Conservation (phyloP, 2,888 invertebrate species). For the Cosmia trapezina region DNA sequence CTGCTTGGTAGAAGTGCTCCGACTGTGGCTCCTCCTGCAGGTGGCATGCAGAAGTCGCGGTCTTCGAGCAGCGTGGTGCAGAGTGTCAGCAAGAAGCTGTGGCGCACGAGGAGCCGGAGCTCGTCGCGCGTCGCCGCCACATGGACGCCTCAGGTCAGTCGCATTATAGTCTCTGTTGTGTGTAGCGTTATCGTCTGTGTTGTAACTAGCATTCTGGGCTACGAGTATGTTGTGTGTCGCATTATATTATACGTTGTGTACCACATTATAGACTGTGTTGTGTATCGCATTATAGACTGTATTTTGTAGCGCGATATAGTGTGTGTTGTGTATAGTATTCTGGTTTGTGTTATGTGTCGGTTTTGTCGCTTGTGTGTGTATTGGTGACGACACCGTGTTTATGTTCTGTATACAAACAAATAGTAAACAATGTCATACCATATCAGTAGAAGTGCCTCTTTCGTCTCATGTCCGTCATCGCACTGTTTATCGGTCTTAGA, state of each 20-base stretch:
- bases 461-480: conserved; percentile 23
- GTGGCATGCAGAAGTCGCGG: conserved; percentile 97
- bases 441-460: conserved; percentile 10
- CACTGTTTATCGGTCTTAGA: background rate
- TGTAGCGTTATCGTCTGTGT: conserved; percentile 5
- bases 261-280: background rate
- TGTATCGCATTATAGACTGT: background rate
- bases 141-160: conserved; percentile 97
- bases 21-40: conserved; percentile 85
- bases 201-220: background rate
- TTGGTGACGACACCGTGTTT: conserved; percentile 17
- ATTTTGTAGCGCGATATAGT: background rate
- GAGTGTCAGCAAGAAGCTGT: conserved; percentile 95
- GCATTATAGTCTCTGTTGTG: conserved; percentile 67
- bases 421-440: conserved; percentile 26
- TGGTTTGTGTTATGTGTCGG: conserved; percentile 1
- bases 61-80: conserved; percentile 96
- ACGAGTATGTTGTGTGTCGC: background rate
- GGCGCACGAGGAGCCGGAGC: conserved; percentile 95
- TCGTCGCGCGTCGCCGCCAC: conserved; percentile 92
- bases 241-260: background rate
- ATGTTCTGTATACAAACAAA: conserved; percentile 41
- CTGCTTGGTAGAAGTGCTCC: conserved; percentile 81
- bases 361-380: background rate
- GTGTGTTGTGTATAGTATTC: background rate